These are phyloP conservation scores for Pseudochirops cupreus DNA, from an alignment of 2,797 vertebrate species.

Conservation along the genomic window DNA sequence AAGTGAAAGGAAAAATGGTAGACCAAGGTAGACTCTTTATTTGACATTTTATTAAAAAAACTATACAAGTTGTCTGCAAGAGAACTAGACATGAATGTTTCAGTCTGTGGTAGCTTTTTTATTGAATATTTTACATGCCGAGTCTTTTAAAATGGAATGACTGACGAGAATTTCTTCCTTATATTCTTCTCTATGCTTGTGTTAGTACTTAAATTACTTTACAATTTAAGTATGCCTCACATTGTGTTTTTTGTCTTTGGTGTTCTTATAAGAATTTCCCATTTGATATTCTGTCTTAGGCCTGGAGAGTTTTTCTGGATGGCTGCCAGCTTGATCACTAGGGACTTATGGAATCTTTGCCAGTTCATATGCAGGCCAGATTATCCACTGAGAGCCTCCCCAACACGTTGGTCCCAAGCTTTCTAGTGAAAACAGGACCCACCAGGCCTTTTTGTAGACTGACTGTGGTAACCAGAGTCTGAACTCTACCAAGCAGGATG, in stretches of 20 bases:
- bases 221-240: not conserved
- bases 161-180: not conserved
- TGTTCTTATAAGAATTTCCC: not conserved
- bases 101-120: not conserved
- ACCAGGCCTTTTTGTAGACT: not conserved
- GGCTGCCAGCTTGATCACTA: not conserved
- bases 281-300: not conserved
- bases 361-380: not conserved
- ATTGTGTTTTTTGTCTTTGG: not conserved
- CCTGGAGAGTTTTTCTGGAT: not conserved
- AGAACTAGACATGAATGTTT: not conserved
- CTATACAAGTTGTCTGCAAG: not conserved
- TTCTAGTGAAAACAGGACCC: accelerated
- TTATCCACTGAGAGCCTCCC: not conserved
- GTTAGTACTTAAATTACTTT: not conserved
- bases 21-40: not conserved
- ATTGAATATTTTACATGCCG: not conserved
- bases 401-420: not conserved
- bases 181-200: not conserved
- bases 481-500: not conserved
- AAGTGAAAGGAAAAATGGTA: not conserved
- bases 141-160: not conserved
- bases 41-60: not conserved
- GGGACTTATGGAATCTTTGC: not conserved
- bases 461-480: not conserved